Conservation (phyloP, 2,113 vertebrate genomes). For the Heptranchias perlo region DNA sequence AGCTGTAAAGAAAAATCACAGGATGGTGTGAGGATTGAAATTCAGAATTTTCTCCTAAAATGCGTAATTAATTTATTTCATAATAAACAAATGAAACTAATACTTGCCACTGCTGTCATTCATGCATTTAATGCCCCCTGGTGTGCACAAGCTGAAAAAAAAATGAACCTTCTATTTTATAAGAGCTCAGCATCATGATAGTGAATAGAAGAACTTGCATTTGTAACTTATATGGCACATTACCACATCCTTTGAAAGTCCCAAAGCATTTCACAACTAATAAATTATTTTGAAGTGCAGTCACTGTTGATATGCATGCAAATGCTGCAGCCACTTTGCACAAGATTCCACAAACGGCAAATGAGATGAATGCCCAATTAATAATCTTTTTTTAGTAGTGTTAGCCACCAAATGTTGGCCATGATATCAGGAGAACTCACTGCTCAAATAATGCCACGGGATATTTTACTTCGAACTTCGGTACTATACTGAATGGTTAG, state of each 20-base stretch:
- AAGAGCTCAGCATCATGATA: not conserved
- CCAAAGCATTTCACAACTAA: not conserved
- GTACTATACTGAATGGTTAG: not conserved
- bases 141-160: constrained; percentile 48
- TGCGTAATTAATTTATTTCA: not conserved
- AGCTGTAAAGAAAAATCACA: constrained; percentile 24
- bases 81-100: not conserved
- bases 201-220: not conserved
- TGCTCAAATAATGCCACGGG: not conserved
- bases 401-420: not conserved
- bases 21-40: not conserved
- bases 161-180: constrained; percentile 13
- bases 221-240: not conserved
- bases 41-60: not conserved
- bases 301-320: not conserved
- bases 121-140: constrained; percentile 36
- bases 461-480: not conserved
- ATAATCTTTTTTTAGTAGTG: not conserved
- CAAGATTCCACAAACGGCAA: not conserved
- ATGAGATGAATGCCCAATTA: not conserved
- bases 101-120: constrained; percentile 33
- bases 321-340: not conserved
- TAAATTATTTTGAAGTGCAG: too few species aligned
- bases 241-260: not conserved
- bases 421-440: not conserved